Percentiles rank a stretch among this genome's conserved stretches.
These are phyloP conservation scores for Palythoa heliodiscus DNA, from an alignment of 92 coral and sea anemone species.

Conservation along the genomic window DNA sequence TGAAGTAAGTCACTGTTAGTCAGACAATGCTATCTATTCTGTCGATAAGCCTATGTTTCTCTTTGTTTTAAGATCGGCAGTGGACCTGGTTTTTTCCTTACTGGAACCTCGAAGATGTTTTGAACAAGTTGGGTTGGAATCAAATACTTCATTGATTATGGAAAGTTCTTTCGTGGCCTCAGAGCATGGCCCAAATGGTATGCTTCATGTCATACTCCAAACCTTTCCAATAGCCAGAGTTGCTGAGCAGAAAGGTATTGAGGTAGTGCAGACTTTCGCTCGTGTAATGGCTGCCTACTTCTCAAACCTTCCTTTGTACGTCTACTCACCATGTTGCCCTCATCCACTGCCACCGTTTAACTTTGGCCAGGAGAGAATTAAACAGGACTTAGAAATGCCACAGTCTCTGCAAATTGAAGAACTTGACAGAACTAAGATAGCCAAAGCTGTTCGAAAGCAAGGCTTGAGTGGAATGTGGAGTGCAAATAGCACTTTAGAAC, in stretches of 20 bases:
- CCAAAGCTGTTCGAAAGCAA: slow-evolving; percentile 81
- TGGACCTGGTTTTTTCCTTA: slow-evolving; percentile 80
- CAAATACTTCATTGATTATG: slow-evolving; percentile 57
- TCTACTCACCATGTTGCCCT: slow-evolving; percentile 79
- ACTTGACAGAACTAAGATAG: slow-evolving; percentile 70
- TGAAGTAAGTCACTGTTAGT: background rate
- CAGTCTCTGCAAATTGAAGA: slow-evolving; percentile 58
- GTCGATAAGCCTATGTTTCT: slow-evolving; percentile 41
- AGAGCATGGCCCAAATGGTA: slow-evolving; percentile 55
- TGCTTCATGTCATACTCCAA: slow-evolving; percentile 63
- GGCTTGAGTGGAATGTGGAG: slow-evolving; percentile 87
- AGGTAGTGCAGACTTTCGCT: slow-evolving; percentile 83
- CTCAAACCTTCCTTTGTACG: slow-evolving; percentile 80
- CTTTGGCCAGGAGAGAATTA: slow-evolving; percentile 29
- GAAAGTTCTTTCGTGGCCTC: slow-evolving; percentile 55
- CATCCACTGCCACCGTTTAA: slow-evolving; percentile 70
- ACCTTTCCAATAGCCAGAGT: slow-evolving; percentile 85
- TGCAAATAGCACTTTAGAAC: slow-evolving; percentile 84
- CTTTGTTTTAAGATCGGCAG: slow-evolving; percentile 67
- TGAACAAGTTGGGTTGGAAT: slow-evolving; percentile 57
- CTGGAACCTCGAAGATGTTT: slow-evolving; percentile 65
- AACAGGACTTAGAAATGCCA: slow-evolving; percentile 40
- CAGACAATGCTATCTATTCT: background rate
- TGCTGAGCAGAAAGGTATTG: slow-evolving; percentile 71
- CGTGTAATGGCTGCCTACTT: slow-evolving; percentile 95